Evolutionary conservation across 1,140 invertebrate genomes (phyloP), one percentile per base, ranked within the genome.

Genomic region (Orussus abietinus): DNA sequence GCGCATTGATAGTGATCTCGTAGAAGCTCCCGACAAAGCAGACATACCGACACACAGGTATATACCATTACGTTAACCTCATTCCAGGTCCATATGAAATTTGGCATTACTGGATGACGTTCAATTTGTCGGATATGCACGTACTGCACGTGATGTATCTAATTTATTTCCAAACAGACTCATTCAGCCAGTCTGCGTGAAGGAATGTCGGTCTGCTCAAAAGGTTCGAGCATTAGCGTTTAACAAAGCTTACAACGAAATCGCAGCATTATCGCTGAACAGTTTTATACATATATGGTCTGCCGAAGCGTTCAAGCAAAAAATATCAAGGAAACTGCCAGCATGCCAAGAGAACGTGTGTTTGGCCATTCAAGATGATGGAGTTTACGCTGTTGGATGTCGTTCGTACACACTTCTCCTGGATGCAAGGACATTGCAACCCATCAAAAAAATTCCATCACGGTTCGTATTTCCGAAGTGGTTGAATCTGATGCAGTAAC

Each of bases 281-380:
- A 91, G 90, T 34, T 84, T 78, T 54, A 96, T 85, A 61, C 92
- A 96, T 73, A 83, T 96, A 39, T 96, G 92, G 82, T 88, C 86
- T 73, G 88, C 90, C 2, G 83, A 91, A 64, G 85, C 81, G 11
- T 95, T 87, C 60, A 75, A 72, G 80, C 79, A 88, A 81, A 91
- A 86, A 59, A 79, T 89, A 55, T 91, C 88, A 3, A 75, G 86
- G 49, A 92, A 92, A 67, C 73, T 96, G 47, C 88, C 88, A 2
- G 90, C 90, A 52, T 85, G 83, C 48, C 85, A 91, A 66, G 94
- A 97, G 69, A 92, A 95, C 70, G 92, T 96, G 1, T 96, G 93
- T 66, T 78, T 96, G 53, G 85, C 91, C 22, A 84, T 86, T 21
- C 85, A 92, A 64, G 84, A 88, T 46, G 82, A 82, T 55, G 87